Evolutionary conservation across 2,797 vertebrate species (phyloP).

Genomic region (Galago senegalensis): DNA sequence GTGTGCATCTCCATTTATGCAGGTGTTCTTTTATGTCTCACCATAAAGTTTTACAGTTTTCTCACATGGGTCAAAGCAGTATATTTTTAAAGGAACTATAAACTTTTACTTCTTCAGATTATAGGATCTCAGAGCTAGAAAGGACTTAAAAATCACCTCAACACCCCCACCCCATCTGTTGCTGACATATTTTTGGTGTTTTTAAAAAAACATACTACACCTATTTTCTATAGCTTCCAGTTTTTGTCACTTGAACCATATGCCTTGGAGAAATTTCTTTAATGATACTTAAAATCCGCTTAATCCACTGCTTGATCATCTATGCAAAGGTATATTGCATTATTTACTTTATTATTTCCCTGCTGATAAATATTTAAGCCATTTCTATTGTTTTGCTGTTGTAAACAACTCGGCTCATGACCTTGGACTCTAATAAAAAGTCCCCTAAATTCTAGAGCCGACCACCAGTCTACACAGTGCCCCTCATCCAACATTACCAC

Average conservation of each 20-base stretch:
- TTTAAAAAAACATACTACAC: neutral
- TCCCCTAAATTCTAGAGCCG: neutral
- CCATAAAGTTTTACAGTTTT: conserved; percentile 47
- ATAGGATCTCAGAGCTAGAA: neutral
- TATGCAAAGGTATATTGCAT: neutral
- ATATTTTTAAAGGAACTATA: conserved; percentile 57
- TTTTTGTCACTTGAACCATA: conserved; percentile 25
- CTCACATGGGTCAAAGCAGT: conserved; percentile 49
- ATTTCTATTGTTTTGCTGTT: conserved; percentile 2
- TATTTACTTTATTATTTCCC: neutral
- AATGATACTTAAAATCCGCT: neutral
- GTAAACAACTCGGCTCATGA: neutral
- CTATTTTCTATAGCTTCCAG: conserved; percentile 23
- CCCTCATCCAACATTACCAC: conserved; percentile 6
- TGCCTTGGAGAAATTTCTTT: conserved; percentile 6
- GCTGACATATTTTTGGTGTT: neutral
- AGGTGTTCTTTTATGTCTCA: conserved; percentile 47
- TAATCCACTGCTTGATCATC: neutral
- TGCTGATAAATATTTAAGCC: neutral
- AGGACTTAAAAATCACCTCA: neutral
- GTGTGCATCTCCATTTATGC: conserved; percentile 23
- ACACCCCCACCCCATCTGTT: neutral
- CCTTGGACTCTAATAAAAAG: conserved; percentile 20
- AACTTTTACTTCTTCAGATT: conserved; percentile 50
- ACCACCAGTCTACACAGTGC: neutral